Conservation (phyloP, 2,113 vertebrate species). For the Polypterus bichir region DNA sequence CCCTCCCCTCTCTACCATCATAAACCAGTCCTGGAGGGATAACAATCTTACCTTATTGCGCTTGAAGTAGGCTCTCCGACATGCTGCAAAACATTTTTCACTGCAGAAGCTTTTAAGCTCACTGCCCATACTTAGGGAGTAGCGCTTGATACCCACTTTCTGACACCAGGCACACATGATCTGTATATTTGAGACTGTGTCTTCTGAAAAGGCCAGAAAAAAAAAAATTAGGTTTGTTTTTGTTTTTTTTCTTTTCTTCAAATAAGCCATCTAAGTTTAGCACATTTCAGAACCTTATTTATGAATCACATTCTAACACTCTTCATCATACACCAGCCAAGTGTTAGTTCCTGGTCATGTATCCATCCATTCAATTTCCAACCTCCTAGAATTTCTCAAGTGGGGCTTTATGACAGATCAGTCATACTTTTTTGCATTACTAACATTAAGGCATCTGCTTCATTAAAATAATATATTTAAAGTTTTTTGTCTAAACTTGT, state of each 20-base stretch:
- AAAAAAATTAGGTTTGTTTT: constrained; percentile 23
- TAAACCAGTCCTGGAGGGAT: no score
- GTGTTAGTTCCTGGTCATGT: no score
- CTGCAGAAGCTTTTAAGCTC: constrained; percentile 99
- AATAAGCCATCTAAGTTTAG: not conserved
- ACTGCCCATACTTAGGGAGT: constrained; percentile 97
- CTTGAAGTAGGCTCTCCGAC: constrained; percentile 96
- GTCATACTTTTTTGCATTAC: no score
- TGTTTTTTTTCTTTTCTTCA: not conserved
- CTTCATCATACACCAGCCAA: no score
- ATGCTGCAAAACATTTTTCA: constrained; percentile 97
- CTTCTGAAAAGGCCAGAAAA: constrained; percentile 72
- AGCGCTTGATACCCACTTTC: constrained; percentile 96
- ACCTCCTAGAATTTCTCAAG: no score
- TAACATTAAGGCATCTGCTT: no score
- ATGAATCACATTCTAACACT: no score
- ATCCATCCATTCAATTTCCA: no score
- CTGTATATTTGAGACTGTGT: constrained; percentile 92
- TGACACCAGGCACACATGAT: constrained; percentile 99
- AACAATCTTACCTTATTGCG: constrained; percentile 86
- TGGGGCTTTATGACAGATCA: no score
- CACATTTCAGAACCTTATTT: not conserved
- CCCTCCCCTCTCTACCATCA: no score
- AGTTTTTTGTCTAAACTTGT: no score
- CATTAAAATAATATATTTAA: no score